Evolutionary conservation across 2,113 vertebrate genomes (phyloP).

Genomic region (Bos javanicus): DNA sequence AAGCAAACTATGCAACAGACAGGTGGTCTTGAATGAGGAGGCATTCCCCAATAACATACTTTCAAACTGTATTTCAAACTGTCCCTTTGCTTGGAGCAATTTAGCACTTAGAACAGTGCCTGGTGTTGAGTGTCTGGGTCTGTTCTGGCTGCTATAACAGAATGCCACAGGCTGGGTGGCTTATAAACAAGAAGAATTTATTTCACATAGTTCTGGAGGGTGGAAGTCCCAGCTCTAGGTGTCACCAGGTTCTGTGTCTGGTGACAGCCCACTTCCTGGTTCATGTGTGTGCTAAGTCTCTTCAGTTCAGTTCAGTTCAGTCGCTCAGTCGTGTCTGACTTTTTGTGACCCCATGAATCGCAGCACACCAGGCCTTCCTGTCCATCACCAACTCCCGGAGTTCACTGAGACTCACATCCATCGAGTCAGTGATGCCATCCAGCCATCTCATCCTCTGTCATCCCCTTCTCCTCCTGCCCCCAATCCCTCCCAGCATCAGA

Average conservation of each 20-base stretch:
- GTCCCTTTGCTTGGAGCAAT: neutral
- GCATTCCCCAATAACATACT: neutral
- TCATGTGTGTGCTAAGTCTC: neutral
- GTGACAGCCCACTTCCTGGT: neutral
- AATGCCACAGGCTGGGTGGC: neutral
- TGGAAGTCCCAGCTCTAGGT: neutral
- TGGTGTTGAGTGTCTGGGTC: neutral
- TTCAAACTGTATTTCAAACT: neutral
- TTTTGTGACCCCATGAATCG: no score
- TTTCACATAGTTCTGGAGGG: neutral
- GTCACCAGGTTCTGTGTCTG: neutral
- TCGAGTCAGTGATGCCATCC: no score
- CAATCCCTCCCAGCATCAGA: no score
- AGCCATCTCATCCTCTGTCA: no score
- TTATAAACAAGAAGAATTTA: neutral
- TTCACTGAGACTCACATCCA: no score
- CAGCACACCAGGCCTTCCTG: no score
- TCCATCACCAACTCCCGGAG: no score
- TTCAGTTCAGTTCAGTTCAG: neutral
- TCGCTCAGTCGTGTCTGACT: no score
- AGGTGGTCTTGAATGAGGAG: neutral
- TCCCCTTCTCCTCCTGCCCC: no score
- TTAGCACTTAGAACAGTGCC: neutral
- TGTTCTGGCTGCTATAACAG: neutral
- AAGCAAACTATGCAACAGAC: neutral